Evolutionary conservation across 2,113 vertebrate species (phyloP).

Genomic region (Motacilla tschutschensis): DNA sequence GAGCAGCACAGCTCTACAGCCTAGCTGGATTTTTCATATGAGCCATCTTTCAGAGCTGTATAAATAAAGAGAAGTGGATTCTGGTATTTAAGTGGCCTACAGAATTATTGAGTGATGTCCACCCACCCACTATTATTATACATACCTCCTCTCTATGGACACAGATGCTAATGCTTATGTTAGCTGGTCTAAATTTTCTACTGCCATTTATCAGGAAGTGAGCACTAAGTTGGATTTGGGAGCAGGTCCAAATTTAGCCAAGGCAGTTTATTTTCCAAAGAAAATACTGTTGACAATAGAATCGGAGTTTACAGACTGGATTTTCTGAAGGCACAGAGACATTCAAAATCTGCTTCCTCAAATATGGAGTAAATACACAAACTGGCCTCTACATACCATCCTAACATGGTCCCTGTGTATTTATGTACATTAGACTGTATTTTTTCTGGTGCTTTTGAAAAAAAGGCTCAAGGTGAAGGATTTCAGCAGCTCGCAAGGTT

Average conservation of each 20-base stretch:
- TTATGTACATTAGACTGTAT: neutral
- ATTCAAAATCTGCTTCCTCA: neutral
- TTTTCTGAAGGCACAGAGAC: neutral
- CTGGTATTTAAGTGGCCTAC: neutral
- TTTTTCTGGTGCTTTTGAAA: constrained; percentile 46
- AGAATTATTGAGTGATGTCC: neutral
- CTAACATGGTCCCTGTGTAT: neutral
- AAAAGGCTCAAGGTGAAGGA: constrained; percentile 22
- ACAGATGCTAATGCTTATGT: constrained; percentile 18
- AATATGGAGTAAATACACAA: neutral
- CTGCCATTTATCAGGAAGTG: neutral
- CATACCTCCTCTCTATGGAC: neutral
- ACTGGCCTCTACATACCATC: neutral
- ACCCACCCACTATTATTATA: neutral
- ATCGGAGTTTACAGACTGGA: neutral
- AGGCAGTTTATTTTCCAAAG: constrained; percentile 18
- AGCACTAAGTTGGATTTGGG: neutral
- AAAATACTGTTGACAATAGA: constrained; percentile 31
- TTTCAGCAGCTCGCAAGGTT: constrained; percentile 53
- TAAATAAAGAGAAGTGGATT: neutral
- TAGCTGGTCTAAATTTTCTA: constrained; percentile 6
- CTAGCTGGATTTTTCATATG: neutral
- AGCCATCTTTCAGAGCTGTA: neutral
- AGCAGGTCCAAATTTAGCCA: neutral
- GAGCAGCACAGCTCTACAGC: neutral